Base-by-base conservation (phyloP, 2,113 vertebrate species). In the Helogale parvula region DNA sequence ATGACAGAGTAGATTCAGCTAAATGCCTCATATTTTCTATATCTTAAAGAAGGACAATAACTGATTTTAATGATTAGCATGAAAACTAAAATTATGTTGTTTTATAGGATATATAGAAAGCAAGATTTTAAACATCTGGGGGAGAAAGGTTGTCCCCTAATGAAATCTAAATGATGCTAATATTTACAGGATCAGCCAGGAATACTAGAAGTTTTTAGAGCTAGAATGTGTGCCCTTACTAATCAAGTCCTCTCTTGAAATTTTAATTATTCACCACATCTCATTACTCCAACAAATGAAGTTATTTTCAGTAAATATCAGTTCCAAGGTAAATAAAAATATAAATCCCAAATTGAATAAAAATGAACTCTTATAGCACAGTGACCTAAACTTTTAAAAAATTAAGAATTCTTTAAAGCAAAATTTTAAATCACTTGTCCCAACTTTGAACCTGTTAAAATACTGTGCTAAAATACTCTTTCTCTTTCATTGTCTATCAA, bases 241-340 rank as follows among this genome's bases (percentile, higher is more conserved):
- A 60, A 92, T 93, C 16, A 74, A 50, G 45, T 54, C 25, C 3
- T 92, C 23, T 33, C 50, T 88, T 92, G 72, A 89, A 85, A 92
- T 89, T 88, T 87, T 65, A 84, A 93, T 74, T 93, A 84, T 71
- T 83, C 6, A 72, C 50, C 95, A 71, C 0, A 57, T 54, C 38
- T 76, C 12, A 31, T 68, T 66, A 71, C 10, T 85, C 11, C 19
- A 90, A 21, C 33, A 1, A 95, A 76, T 81, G 15, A 96, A 68
- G 19, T 74, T 27, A 84, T 87, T 69, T 81, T 60, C 38, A 87
- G 16, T 90, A 97, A 86, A 95, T 60, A 69, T 2, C 81, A 82
- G 41, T 50, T 13, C 21, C 15, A 79, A 80, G 68, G 52, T 74
- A 16, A 79, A 31, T 88, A 89, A 88, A 95, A 92, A 54, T 13